Base-by-base conservation (phyloP, 2,888 invertebrate genomes). In the Oscheius myriophilus region DNA sequence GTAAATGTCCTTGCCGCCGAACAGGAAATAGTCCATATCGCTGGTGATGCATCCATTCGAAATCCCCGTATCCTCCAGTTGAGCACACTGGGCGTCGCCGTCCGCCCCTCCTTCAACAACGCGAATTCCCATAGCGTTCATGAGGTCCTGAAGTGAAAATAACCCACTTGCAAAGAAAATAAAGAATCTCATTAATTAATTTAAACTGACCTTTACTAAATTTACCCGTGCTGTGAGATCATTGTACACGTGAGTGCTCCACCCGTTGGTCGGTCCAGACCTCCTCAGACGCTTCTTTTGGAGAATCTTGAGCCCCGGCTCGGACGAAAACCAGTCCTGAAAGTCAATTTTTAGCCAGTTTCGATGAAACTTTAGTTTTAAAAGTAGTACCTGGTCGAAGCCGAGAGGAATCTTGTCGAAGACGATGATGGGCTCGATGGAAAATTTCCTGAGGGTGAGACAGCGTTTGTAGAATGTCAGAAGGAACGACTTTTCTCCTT, bases 61-160 rank as follows among this genome's bases (percentile, higher is more conserved):
- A 54, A 94, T 89, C 57, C 92, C 90, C 1, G 91, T 89, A 62
- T 89, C 89, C 87, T 95, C 93, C 21, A 95, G 89, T 87, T 92
- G 93, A 0, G 96, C 97, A 87, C 97, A 98, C 86, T 98, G 97
- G 0, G 97, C 96, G 89, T 98, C 97, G 0, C 97, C 97, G 89
- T 98, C 97, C 91, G 92, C 93, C 1, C 96, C 96, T 6, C 96
- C 95, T 4, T 93, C 90, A 59, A 97, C 89, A 85, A 92, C 97
- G 0, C 96, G 96, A 70, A 97, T 91, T 1, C 97, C 97, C 88
- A 97, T 96, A 69, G 96, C 89, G 78, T 91, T 91, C 62, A 97
- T 89, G 49, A 97, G 89, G 87, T 67, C 65, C 70, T 73, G 46
- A 2, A 62, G 23, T 23, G 25, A 2, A 21, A 18, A n/a, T n/a